Base-by-base conservation (phyloP, 2,888 invertebrate species). In the Synergus japonicus region DNA sequence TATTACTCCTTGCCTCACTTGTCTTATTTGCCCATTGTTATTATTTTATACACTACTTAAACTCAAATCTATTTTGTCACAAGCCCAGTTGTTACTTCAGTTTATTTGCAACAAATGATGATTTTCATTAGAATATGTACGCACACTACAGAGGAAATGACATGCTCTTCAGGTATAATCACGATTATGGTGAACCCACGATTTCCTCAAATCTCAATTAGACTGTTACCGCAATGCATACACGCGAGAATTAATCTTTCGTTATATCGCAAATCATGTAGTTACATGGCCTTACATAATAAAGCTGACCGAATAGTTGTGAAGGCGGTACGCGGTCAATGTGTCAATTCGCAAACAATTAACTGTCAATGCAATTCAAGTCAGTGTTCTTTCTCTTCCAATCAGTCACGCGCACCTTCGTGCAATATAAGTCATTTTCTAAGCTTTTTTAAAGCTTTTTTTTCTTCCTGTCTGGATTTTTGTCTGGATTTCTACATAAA, bases 141-240 rank as follows among this genome's bases (percentile, higher is more conserved):
- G 29, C 0, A 29, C 15, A 73, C 37, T 37, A 37, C 41, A 73
- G 54, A 54, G 73, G 73, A 73, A 73, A 73, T 73, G 54, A 54
- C 73, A 73, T 73, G 49, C 69, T n/a, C 54, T 54, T 67, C 73
- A 73, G 54, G 41, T 73, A 18, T 49, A 73, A 73, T 73, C 49
- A 73, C 54, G 49, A 58, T 54, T 73, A 54, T 54, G 73, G 73
- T n/a, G n/a, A 73, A 54, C 73, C 73, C 54, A 73, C 54, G 49
- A 73, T 73, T 73, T 73, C 73, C 73, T 73, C 54, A 73, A 73
- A 73, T 54, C 73, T 73, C 73, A 73, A 73, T 73, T 58, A 58
- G 29, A n/a, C 54, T 37, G 54, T 73, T 73, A 54, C 73, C 73
- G 54, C 73, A 73, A 73, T 37, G 49, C 12, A 10, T 9, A 46